These are phyloP conservation scores for Pygocentrus nattereri DNA, from an alignment of 2,797 vertebrate genomes.

Conservation along the genomic window DNA sequence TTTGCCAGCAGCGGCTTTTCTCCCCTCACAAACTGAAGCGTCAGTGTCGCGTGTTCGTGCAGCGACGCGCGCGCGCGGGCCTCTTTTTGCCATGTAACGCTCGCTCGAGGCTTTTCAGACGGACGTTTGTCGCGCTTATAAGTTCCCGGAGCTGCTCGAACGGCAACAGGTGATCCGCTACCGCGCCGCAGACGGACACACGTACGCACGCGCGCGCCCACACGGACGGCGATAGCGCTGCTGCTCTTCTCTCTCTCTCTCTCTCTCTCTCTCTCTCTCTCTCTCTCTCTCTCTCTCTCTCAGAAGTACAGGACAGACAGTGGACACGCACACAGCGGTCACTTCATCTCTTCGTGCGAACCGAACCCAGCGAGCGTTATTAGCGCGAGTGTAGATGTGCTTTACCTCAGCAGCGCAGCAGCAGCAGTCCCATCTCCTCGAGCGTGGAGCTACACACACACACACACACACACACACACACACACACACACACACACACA, in stretches of 20 bases:
- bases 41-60: neutral
- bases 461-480: neutral
- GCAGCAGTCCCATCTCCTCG: slow-evolving; percentile 82
- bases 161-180: slow-evolving; percentile 90
- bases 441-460: slow-evolving; percentile 22
- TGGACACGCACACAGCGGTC: neutral
- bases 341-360: neutral
- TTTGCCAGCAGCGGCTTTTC: neutral
- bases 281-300: neutral
- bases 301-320: neutral
- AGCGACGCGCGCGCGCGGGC: neutral
- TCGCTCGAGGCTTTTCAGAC: neutral
- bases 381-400: neutral
- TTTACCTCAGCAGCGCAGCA: slow-evolving; percentile 89
- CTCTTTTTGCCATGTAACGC: too few relatives aligned
- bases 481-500: neutral
- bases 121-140: neutral
- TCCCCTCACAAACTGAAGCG: neutral
- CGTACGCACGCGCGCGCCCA: slow-evolving; percentile 4
- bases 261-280: neutral
- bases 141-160: neutral
- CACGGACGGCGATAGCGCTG: slow-evolving; percentile 13
- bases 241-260: neutral
- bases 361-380: neutral
- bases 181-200: slow-evolving; percentile 63